These are phyloP conservation scores for Danio albolineatus DNA, from an alignment of 2,797 vertebrate species.

Conservation along the genomic window DNA sequence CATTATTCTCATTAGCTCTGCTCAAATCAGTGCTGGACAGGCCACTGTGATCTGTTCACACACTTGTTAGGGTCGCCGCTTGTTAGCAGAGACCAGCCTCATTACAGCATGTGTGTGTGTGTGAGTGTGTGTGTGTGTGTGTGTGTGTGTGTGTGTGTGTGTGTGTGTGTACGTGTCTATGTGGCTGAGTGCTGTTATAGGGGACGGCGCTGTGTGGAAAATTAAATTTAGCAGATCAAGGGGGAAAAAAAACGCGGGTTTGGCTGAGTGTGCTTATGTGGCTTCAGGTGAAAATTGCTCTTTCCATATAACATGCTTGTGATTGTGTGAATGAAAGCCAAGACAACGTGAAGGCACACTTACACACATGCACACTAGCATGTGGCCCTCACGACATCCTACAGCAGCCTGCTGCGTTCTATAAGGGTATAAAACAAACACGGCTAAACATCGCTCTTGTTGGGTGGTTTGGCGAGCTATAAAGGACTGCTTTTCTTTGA, in stretches of 20 bases:
- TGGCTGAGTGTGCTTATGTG: not conserved
- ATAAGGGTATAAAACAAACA: conserved; percentile 76
- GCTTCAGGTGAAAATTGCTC: conserved; percentile 28
- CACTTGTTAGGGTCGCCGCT: conserved; percentile 77
- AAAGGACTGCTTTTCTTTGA: conserved; percentile 77
- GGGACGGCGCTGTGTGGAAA: conserved; percentile 20
- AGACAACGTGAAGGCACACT: conserved; percentile 66
- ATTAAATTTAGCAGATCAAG: conserved; percentile 34
- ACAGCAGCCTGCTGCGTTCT: conserved; percentile 39
- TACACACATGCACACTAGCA: conserved; percentile 70
- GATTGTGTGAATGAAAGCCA: conserved; percentile 23
- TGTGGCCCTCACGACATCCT: conserved; percentile 7
- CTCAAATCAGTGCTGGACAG: conserved; percentile 81
- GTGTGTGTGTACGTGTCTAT: conserved; percentile 23
- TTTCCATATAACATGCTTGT: conserved; percentile 38
- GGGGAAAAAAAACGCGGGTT: conserved; percentile 1
- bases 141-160: not conserved
- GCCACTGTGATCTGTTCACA: conserved; percentile 82
- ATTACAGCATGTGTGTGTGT: conserved; percentile 52
- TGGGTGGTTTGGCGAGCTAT: conserved; percentile 82
- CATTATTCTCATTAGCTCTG: conserved; percentile 84
- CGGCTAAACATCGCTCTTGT: conserved; percentile 76
- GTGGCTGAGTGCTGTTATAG: conserved; percentile 37
- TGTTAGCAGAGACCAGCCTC: conserved; percentile 68
- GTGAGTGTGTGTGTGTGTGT: conserved; percentile 18